Evolutionary conservation across 2,888 invertebrate genomes (phyloP), one percentile per base, ranked within the genome.

Genomic region (Nyleta sp.): DNA sequence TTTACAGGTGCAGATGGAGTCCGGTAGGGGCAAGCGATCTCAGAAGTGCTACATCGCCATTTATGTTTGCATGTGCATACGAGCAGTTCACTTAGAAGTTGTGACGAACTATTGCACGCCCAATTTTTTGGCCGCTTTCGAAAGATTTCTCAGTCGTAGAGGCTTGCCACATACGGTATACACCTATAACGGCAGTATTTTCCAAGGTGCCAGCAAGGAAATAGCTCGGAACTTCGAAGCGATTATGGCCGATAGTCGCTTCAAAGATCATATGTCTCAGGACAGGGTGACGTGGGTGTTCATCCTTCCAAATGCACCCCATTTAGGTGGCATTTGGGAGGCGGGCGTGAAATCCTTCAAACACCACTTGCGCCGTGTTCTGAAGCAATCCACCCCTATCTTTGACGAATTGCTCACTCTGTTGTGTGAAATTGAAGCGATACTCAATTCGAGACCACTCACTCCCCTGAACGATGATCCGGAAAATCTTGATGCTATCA

Each of bases 401-500:
- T 24, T 24, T 7, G 24, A 24, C 3, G 24, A 24, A 7, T 24
- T 24, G 3, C 3, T 3, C 7, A 24, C 24, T 24, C 24, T 24
- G 7, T 24, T 24, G 24, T 70, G 60, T 35, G 13, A 76, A 24
- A 74, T 78, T 11, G 78, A 80, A 57, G 68, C 76, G 7, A 42
- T 57, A 2, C 18, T 78, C 0, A 81, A 81, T 48, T 80, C 80
- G 0, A 53, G 80, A n/a, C 81, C 78, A 1, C 13, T 81, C 1
- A n/a, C 33, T 0, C 68, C 67, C 4, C 22, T 68, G 0, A 40
- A 59, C n/a, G 57, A 64, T 6, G 82, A 82, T 33, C 62, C 76
- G 2, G 52, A 67, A 2, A 42, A 42, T 33, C 60, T 71, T 18
- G 68, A 82, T 15, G 44, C 75, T 7, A 60, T 84, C 0, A 82